A percentile compares a stretch with the other conserved stretches of the same genome.
These are phyloP conservation scores for Prosopocoilus inquinatus DNA, from an alignment of 2,888 invertebrate species.

Conservation along the genomic window DNA sequence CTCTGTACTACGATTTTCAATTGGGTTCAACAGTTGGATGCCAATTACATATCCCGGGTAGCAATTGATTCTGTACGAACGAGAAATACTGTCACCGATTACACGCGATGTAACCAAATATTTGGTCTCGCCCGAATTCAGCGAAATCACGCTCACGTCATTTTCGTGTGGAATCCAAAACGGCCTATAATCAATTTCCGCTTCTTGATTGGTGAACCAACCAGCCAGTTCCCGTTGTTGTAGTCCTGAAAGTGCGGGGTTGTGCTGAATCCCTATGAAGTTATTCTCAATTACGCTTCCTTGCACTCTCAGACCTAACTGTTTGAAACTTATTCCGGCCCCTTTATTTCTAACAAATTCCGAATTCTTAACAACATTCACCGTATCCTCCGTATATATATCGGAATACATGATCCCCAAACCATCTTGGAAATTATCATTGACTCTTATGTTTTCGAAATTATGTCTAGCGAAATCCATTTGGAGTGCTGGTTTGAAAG, in stretches of 20 bases:
- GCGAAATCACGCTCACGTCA: conserved; percentile 57
- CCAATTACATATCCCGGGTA: conserved; percentile 84
- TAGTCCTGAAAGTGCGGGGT: conserved; percentile 78
- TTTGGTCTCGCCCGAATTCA: conserved; percentile 73
- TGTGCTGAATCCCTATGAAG: conserved; percentile 87
- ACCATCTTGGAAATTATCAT: conserved; percentile 89
- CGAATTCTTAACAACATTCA: conserved; percentile 79
- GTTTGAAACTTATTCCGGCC: conserved; percentile 87
- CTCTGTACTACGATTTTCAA: conserved; percentile 85
- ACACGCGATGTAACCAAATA: conserved; percentile 74
- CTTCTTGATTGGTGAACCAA: conserved; percentile 77
- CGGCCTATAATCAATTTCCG: conserved; percentile 73
- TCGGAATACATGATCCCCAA: conserved; percentile 93
- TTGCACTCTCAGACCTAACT: conserved; percentile 77
- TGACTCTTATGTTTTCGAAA: conserved; percentile 75
- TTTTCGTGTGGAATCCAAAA: conserved; percentile 66
- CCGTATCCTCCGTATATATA: conserved; percentile 80
- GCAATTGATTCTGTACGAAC: conserved; percentile 65
- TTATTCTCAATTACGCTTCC: conserved; percentile 82
- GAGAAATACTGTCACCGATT: conserved; percentile 56
- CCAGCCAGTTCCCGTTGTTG: conserved; percentile 91
- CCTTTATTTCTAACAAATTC: conserved; percentile 82
- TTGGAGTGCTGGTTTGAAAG: conserved; percentile 86
- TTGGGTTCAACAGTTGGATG: conserved; percentile 86
- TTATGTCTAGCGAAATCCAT: conserved; percentile 83